Percentiles rank a stretch among this genome's conserved stretches.
These are phyloP conservation scores for Scelioninae gen. 1 DNA, from an alignment of 2,888 invertebrate genomes.

Conservation along the genomic window DNA sequence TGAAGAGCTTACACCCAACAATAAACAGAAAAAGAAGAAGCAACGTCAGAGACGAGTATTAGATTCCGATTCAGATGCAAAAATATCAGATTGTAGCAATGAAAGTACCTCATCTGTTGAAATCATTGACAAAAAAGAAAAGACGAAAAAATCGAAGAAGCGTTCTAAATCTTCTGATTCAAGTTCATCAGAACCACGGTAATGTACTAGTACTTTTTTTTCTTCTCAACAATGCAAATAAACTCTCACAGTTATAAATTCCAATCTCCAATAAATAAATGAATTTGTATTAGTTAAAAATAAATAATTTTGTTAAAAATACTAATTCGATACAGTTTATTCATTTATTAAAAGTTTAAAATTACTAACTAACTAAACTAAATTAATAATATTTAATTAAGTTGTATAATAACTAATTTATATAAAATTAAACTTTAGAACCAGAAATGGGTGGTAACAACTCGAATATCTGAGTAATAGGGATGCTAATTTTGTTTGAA, in stretches of 20 bases:
- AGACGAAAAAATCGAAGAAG: conserved; percentile 70
- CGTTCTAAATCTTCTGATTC: conserved; percentile 76
- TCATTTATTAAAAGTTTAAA: no score
- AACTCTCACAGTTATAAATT: no score
- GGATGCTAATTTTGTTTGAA: no score
- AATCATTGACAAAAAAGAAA: conserved; percentile 43
- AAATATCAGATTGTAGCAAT: conserved; percentile 39
- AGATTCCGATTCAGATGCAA: conserved; percentile 77
- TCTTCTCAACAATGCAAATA: not conserved
- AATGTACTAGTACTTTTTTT: conserved; percentile 7
- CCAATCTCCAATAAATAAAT: not conserved
- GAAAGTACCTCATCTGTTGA: conserved; percentile 62
- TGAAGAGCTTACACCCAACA: conserved; percentile 28
- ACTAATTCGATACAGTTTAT: no score
- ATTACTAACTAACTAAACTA: no score
- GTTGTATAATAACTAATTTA: no score
- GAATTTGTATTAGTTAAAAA: not conserved
- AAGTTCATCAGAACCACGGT: conserved; percentile 74
- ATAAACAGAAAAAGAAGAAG: conserved; percentile 63
- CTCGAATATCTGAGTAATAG: no score
- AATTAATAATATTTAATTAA: no score
- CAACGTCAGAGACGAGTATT: conserved; percentile 73
- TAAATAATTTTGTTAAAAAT: not conserved
- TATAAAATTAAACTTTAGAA: conserved; percentile 1
- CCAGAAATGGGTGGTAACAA: no score